Percentiles rank a stretch among this genome's conserved stretches.
Conservation (phyloP, 2,797 vertebrate species). For the Discoglossus pictus region DNA sequence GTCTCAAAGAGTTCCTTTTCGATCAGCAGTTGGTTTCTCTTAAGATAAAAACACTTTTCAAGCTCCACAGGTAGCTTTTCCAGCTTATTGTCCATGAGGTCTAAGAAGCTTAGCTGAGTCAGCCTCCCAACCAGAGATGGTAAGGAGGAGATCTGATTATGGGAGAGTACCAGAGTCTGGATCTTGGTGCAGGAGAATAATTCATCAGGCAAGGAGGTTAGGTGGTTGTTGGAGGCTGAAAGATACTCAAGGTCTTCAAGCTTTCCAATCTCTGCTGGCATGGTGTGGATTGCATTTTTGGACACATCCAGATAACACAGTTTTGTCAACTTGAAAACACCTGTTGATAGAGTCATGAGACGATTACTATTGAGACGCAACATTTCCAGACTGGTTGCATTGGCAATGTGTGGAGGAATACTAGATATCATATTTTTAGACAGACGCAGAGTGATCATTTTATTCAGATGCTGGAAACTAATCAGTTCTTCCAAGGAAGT, state of each 20-base stretch:
- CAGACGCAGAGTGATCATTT: slow-evolving; percentile 72
- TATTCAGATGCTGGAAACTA: slow-evolving; percentile 77
- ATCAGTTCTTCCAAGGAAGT: slow-evolving; percentile 77
- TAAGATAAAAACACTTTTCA: slow-evolving; percentile 13
- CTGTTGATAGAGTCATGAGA: slow-evolving; percentile 71
- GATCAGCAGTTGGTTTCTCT: slow-evolving; percentile 54
- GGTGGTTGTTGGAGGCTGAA: slow-evolving; percentile 71
- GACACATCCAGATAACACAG: slow-evolving; percentile 73
- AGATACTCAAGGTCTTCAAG: slow-evolving; percentile 68
- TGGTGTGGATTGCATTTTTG: slow-evolving; percentile 72
- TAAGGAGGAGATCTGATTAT: slow-evolving; percentile 67
- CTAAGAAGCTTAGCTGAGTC: slow-evolving; percentile 63
- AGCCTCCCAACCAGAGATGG: slow-evolving; percentile 59
- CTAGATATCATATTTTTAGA: slow-evolving; percentile 78
- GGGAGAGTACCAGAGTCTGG: slow-evolving; percentile 64
- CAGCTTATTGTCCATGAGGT: slow-evolving; percentile 71
- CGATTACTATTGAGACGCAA: slow-evolving; percentile 74
- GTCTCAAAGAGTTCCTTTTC: slow-evolving; percentile 13
- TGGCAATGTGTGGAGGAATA: slow-evolving; percentile 73
- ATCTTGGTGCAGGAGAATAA: slow-evolving; percentile 70
- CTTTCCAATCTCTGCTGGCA: slow-evolving; percentile 71
- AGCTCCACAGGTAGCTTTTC: slow-evolving; percentile 68
- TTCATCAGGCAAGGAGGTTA: slow-evolving; percentile 68
- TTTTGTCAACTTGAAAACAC: slow-evolving; percentile 76
- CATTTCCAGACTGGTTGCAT: slow-evolving; percentile 71